Base-by-base conservation (phyloP, 2,113 vertebrate species). In the Chrysochloris asiatica region DNA sequence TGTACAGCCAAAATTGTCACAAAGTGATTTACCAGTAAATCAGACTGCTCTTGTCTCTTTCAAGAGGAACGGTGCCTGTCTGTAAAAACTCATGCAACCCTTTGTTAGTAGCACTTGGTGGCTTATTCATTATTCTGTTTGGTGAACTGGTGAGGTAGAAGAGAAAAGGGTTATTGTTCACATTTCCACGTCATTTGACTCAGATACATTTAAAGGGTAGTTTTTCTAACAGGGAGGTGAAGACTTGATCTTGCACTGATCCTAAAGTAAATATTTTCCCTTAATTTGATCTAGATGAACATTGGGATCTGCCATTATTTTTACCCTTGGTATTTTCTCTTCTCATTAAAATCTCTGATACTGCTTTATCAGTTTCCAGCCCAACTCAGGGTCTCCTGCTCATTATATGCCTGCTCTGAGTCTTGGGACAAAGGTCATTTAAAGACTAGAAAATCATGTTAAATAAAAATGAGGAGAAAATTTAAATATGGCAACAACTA, bases 291-390 rank as follows among this genome's bases (percentile, higher is more conserved):
- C 61, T 84, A 95, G 93, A 92, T 28, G 95, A 94, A 83, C 92
- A 94, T 69, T 82, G 61, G 80, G 21, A 4, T 81, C 56, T 78
- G 36, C 54, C 71, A 71, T 90, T 88, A 87, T 77, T 80, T 71
- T 90, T 67, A 6, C 61, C 90, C 73, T 67, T 90, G 56, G 30
- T 86, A 84, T 96, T 93, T 96, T 96, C 86, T 94, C 65, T 83
- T 95, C 94, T 97, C 95, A 96, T 97, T 96, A 97, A 96, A 96
- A 96, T 96, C 83, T 86, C 91, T 89, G 83, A 93, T 52, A 52
- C 90, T 81, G 28, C 80, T 95, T 96, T 89, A 77, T 94, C 79
- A 81, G 77, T 92, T 95, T 90, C 93, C 77, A 90, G 82, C 61
- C 48, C 3, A 3, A 81, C 83, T 95, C 92, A 93, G 81, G 45